phyloP scores from a whole-genome alignment of 2,113 vertebrate genomes.

The Pogonocichla stellata region DNA sequence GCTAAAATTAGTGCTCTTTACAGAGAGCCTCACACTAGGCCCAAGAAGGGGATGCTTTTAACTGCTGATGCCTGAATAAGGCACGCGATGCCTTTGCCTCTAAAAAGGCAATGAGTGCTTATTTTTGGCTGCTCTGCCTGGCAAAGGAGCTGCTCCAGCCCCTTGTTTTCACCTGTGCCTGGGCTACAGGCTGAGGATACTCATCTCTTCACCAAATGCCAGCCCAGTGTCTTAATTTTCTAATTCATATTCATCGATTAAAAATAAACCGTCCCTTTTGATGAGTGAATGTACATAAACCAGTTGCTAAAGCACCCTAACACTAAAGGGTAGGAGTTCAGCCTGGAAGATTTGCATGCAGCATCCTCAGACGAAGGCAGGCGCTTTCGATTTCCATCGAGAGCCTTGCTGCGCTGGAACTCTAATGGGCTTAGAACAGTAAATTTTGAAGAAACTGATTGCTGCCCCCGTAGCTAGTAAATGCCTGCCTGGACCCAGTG shows the following conservation, averaged over 20 bases:
- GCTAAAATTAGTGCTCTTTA: constrained; percentile 35
- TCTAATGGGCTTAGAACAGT: constrained; percentile 90
- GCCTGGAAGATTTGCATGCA: constrained; percentile 76
- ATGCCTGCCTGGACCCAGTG: constrained; percentile 93
- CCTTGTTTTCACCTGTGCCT: constrained; percentile 23
- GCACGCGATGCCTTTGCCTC: neutral
- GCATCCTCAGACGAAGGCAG: constrained; percentile 77
- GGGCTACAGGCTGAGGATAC: neutral
- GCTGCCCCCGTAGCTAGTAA: constrained; percentile 93
- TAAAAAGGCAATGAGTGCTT: neutral
- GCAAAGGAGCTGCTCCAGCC: neutral
- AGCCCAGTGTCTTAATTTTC: constrained; percentile 63
- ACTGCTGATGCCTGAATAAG: constrained; percentile 6
- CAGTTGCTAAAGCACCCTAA: constrained; percentile 77
- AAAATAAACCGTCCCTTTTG: constrained; percentile 60
- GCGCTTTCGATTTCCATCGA: constrained; percentile 81
- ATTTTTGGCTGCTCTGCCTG: neutral
- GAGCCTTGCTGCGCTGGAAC: constrained; percentile 91
- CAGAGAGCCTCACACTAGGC: neutral
- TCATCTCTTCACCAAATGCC: neutral
- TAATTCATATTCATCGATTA: constrained; percentile 77
- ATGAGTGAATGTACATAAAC: constrained; percentile 77
- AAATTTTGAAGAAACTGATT: constrained; percentile 88
- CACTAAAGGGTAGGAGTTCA: constrained; percentile 79
- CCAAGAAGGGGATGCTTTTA: constrained; percentile 22